Base-by-base conservation (phyloP, 2,888 invertebrate species). In the Synanthedon myopaeformis region DNA sequence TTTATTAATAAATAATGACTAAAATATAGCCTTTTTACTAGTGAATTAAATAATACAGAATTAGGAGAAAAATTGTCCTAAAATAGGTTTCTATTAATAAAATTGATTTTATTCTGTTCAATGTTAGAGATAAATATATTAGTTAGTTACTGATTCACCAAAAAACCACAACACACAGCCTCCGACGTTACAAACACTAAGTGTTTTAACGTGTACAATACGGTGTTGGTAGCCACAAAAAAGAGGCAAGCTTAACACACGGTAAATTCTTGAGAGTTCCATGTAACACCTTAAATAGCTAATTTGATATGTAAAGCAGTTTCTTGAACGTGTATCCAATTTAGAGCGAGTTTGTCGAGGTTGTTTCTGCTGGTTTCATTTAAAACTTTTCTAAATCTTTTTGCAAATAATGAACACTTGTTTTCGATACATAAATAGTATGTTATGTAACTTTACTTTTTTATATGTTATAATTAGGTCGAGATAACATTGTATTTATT, bases 191-290 rank as follows among this genome's bases (percentile, higher is more conserved):
- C 13, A 45, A 10, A 11, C 42, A 42, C n/a, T 53, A 53, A 53
- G 53, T 53, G 53, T 53, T 51, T 53, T 53, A 53, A 14, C 53
- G 51, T 53, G 53, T 53, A 52, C 52, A 19, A 14, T 13, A 11
- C 45, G 13, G 45, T 45, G n/a, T 45, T 6, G 11, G 12, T 45
- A n/a, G n/a, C 45, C 45, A 45, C 45, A 45, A 45, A 45, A 45
- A 45, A 45, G 14, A 13, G n/a, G 13, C 45, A 6, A 45, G 14
- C 45, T 14, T n/a, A 45, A n/a, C 45, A 45, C 45, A 13, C 11
- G 45, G 45, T 14, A 14, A 45, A 45, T 45, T 13, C 45, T 45
- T 13, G 45, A n/a, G 45, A 45, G 45, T 35, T 35, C 35, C 13
- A 3, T 45, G 49, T 41, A 19, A 14, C 19, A 10, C 41, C 23